Conservation (phyloP, 2,888 invertebrate species). For the Watsonalla binaria region DNA sequence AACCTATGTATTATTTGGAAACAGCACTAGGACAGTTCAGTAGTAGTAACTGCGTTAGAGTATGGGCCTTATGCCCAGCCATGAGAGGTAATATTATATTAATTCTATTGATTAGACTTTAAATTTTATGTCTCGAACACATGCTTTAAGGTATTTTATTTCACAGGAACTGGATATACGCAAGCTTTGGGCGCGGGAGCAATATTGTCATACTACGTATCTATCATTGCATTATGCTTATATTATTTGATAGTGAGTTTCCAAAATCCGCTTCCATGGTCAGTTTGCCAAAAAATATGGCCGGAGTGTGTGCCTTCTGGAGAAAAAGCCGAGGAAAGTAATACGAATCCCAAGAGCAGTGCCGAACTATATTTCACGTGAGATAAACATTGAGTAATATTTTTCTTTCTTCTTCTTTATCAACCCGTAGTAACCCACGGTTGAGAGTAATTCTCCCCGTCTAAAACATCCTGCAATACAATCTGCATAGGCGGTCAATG, state of each 20-base stretch:
- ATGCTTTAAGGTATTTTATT: background rate
- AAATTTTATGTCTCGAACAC: too few relatives aligned
- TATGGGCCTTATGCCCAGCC: slow-evolving; percentile 83
- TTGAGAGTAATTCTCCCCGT: too few relatives aligned
- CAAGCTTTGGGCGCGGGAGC: slow-evolving; percentile 81
- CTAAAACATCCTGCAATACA: too few relatives aligned
- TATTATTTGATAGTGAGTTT: slow-evolving; percentile 87
- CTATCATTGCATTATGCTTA: slow-evolving; percentile 84
- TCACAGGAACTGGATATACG: slow-evolving; percentile 83
- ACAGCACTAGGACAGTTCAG: slow-evolving; percentile 91
- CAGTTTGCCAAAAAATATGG: slow-evolving; percentile 81
- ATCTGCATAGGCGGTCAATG: too few relatives aligned
- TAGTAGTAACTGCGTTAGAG: slow-evolving; percentile 86
- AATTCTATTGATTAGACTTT: background rate
- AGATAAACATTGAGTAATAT: slow-evolving; percentile 28
- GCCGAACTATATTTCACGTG: slow-evolving; percentile 80
- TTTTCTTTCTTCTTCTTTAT: too few relatives aligned
- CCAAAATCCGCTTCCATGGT: slow-evolving; percentile 84
- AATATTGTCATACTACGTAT: slow-evolving; percentile 87
- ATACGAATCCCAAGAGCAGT: slow-evolving; percentile 56
- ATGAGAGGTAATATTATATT: slow-evolving; percentile 82
- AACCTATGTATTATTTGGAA: slow-evolving; percentile 91
- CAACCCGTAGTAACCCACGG: too few relatives aligned
- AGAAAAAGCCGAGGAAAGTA: slow-evolving; percentile 28
- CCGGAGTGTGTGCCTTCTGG: slow-evolving; percentile 63